Conservation (phyloP, 2,113 vertebrate genomes). For the Picathartes gymnocephalus region DNA sequence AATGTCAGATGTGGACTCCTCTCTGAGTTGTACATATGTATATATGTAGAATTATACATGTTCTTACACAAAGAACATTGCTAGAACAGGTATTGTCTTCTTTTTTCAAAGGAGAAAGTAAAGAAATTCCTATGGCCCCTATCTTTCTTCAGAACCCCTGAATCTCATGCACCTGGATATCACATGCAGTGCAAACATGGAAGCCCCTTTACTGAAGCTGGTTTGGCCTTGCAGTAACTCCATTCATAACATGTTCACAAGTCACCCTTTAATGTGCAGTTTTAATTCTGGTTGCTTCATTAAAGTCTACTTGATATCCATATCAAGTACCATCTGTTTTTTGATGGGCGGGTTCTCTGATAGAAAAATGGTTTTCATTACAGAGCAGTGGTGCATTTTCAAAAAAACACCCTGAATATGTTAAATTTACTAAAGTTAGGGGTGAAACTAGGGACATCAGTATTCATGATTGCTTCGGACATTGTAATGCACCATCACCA, state of each 20-base stretch:
- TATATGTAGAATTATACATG: background rate
- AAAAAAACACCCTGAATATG: background rate
- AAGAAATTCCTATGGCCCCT: background rate
- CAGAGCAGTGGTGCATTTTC: background rate
- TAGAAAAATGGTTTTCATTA: background rate
- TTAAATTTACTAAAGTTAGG: background rate
- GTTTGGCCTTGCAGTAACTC: background rate
- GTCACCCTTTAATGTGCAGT: background rate
- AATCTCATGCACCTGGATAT: background rate
- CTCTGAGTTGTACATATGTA: background rate
- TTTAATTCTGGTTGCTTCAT: background rate
- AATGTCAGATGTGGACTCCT: background rate
- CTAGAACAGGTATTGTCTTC: background rate
- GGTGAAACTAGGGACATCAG: background rate
- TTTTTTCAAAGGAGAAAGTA: background rate
- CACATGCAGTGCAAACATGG: background rate
- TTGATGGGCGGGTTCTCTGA: background rate
- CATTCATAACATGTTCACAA: background rate
- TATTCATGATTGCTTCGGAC: background rate
- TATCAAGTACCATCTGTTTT: background rate
- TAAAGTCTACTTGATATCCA: background rate
- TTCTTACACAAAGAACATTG: background rate
- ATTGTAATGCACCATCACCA: background rate
- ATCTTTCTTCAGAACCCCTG: background rate
- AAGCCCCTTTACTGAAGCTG: background rate